phyloP scores from a whole-genome alignment of 2,888 invertebrate species.

The Lithophane socia region DNA sequence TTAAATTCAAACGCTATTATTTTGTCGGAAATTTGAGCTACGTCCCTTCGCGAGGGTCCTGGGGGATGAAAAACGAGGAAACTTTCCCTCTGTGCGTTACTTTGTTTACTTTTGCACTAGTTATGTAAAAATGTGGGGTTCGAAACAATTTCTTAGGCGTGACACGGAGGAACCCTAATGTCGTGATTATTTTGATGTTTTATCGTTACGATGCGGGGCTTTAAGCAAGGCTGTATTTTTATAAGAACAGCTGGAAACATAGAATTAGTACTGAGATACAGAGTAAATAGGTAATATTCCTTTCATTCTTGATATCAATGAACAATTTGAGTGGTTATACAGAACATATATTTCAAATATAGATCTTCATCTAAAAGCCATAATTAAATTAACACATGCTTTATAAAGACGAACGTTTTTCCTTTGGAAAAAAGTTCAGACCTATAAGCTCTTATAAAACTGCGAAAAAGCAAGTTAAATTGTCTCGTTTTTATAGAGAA shows the following conservation, averaged over 20 bases:
- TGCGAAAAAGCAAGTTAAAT: too few species aligned
- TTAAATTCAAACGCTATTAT: slow-evolving; percentile 83
- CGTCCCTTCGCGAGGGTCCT: slow-evolving; percentile 78
- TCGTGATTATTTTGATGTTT: slow-evolving; percentile 67
- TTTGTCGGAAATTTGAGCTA: slow-evolving; percentile 83
- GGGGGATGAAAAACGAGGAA: slow-evolving; percentile 86
- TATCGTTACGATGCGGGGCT: slow-evolving; percentile 43
- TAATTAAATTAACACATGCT: too few species aligned
- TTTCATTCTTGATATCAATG: neutral
- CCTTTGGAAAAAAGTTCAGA: too few species aligned
- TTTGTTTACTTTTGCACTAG: slow-evolving; percentile 88
- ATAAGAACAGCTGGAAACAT: neutral
- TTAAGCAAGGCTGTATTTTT: slow-evolving; percentile 6
- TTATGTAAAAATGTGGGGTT: slow-evolving; percentile 81
- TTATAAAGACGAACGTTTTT: too few species aligned
- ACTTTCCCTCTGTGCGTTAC: slow-evolving; percentile 83
- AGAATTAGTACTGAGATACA: neutral
- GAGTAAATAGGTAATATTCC: too few species aligned
- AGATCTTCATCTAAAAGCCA: too few species aligned
- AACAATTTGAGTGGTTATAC: neutral
- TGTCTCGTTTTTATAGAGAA: too few species aligned
- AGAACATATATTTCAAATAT: neutral
- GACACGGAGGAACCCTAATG: slow-evolving; percentile 69
- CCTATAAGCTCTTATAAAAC: too few species aligned
- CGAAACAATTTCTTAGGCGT: slow-evolving; percentile 76